Base-by-base conservation (phyloP, 2,888 invertebrate genomes). In the Xanthostigma xanthostigma region DNA sequence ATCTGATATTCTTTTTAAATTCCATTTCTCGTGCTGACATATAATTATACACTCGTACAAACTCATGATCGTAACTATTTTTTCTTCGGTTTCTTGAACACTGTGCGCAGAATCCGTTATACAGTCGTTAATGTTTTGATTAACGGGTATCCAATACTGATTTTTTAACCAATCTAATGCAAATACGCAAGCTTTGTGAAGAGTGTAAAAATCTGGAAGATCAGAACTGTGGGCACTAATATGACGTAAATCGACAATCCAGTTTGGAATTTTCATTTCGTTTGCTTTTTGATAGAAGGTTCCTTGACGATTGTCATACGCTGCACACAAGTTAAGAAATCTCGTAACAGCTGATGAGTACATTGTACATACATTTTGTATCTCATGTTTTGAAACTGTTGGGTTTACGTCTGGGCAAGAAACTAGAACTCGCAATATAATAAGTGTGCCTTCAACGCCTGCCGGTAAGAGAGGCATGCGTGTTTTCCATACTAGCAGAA, bases 211-310 rank as follows among this genome's bases (percentile, higher is more conserved):
- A 0, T 80, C 73, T 12, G 88, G 87, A 35, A 85, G 64, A 51
- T 72, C 72, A 53, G 78, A 73, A 47, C 76, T 76, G 62, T 91
- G 90, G 34, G 88, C 82, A 38, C 82, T 77, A 53, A 84, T 80
- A 62, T 91, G 88, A 46, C 90, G 72, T 46, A 90, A 63, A 54
- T 81, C 78, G 8, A 89, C 79, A 49, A 91, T 73, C 87, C 88
- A 89, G 51, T 79, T 76, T 1, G 90, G 89, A 39, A 90, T 74
- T 40, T 78, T 79, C 50, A 81, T 65, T 62, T 76, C 72, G 53
- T 71, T 71, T 0, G 81, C 83, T 36, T 78, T 76, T 57, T 71
- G 68, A 51, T 78, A 59, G 55, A 66, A 65, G 39, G 60, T 61
- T 5, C 65, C 65, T 57, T 66, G 66, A 49, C 57, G 59, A 13